Base-by-base conservation (phyloP, 2,113 vertebrate genomes). In the Haemorhous mexicanus region DNA sequence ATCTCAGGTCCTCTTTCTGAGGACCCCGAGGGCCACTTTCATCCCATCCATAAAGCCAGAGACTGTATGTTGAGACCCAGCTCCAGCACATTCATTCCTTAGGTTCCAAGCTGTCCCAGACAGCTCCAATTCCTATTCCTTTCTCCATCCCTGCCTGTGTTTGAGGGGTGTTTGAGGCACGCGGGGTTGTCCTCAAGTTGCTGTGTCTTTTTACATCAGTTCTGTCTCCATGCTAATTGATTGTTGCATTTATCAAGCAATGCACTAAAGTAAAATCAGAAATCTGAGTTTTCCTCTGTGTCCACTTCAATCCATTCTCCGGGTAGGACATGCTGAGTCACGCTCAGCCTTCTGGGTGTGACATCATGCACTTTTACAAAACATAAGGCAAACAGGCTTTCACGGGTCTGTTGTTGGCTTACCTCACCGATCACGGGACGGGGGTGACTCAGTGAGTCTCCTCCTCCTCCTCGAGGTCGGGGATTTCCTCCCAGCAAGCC, bases 361-460 rank as follows among this genome's bases (percentile, higher is more conserved):
- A 87, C 75, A 75, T 94, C 95, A 94, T 33, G 13, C 24, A 30
- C 82, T 93, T 92, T 73, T 67, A 95, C 68, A 81, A 87, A 96
- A 90, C 80, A 91, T 3, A 15, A 61, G 80, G 90, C 41, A 90
- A 96, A 75, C 72, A 67, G 72, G 80, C 91, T 95, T 87, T 79
- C 75, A 80, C 76, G 30, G 27, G 67, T 56, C 78, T 46, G 11
- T 46, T 68, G 30, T 35, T 39, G 24, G 82, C 52, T 92, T 83
- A 91, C 37, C 91, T 93, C 95, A 81, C 72, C 8, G 5, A 11
- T 93, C 93, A 97, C 24, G 33, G 83, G 96, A 84, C 61, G 8
- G 50, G 44, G n/a, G 37, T 97, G 90, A 96, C 92, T 95, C 88
- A 75, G 33, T 19, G n/a, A 59, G 4, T 46, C 75, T 66, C 56